Percentiles rank a stretch among this genome's conserved stretches.
Conservation (phyloP, 2,888 invertebrate species). For the Meganola albula region DNA sequence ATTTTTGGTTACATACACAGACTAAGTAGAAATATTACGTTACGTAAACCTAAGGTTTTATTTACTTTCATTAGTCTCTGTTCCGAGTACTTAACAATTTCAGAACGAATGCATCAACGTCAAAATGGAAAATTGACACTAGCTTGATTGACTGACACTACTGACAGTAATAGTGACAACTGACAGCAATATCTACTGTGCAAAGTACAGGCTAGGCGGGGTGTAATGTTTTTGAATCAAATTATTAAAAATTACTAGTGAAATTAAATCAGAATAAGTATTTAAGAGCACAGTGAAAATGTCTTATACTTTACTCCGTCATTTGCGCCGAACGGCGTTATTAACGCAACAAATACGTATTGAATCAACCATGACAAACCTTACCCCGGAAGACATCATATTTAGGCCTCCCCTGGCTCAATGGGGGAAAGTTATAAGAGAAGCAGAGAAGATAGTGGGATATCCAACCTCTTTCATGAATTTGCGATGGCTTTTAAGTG, state of each 20-base stretch:
- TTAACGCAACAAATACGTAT: constrained; percentile 53
- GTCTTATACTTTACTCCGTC: constrained; percentile 60
- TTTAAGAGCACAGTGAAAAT: constrained; percentile 34
- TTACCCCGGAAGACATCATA: constrained; percentile 64
- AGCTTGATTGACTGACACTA: too few species aligned
- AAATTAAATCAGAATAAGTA: constrained; percentile 37
- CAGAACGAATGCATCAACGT: constrained; percentile 40
- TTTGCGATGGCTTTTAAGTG: constrained; percentile 79
- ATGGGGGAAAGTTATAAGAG: constrained; percentile 67
- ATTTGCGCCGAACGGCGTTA: constrained; percentile 55
- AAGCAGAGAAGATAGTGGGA: constrained; percentile 73
- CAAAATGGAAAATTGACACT: constrained; percentile 53
- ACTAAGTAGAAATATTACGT: too few species aligned
- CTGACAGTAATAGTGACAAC: too few species aligned
- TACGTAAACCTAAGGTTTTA: too few species aligned
- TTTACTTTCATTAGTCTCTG: too few species aligned
- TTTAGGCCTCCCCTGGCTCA: constrained; percentile 60
- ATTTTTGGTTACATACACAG: too few species aligned
- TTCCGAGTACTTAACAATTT: too few species aligned
- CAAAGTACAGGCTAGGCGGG: constrained; percentile 21
- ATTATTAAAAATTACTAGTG: constrained; percentile 10
- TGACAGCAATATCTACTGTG: constrained; percentile 41
- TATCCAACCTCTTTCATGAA: constrained; percentile 80
- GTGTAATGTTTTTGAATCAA: constrained; percentile 35
- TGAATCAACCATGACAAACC: constrained; percentile 61